phyloP scores from a whole-genome alignment of 2,888 invertebrate genomes.

The Atherix ibis region DNA sequence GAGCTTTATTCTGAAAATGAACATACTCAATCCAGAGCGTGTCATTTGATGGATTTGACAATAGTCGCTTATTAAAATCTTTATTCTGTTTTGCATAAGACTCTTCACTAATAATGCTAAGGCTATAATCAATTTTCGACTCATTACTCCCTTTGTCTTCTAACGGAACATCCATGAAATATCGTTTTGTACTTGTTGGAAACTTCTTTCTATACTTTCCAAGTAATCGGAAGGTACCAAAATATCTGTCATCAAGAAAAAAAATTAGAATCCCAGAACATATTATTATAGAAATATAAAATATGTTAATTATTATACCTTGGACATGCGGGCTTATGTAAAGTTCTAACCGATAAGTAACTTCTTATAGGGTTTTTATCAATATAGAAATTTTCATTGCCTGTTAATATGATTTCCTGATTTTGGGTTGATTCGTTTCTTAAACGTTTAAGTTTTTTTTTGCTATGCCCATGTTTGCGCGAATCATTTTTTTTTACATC shows the following conservation, averaged over 20 bases:
- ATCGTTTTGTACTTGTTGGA: slow-evolving; percentile 10
- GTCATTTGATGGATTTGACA: slow-evolving; percentile 37
- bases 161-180: slow-evolving; percentile 13
- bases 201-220: neutral
- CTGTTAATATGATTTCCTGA: slow-evolving; percentile 19
- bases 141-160: slow-evolving; percentile 20
- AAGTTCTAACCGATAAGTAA: slow-evolving; percentile 42
- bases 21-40: slow-evolving; percentile 44
- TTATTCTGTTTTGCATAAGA: slow-evolving; percentile 36
- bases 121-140: slow-evolving; percentile 16
- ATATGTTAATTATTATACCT: too few relatives aligned
- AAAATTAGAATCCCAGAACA: too few relatives aligned
- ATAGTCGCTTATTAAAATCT: slow-evolving; percentile 36
- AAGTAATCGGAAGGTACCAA: neutral
- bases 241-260: slow-evolving; percentile 11
- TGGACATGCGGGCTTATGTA: slow-evolving; percentile 48
- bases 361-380: slow-evolving; percentile 41
- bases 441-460: slow-evolving; percentile 6
- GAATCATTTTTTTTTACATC: slow-evolving; percentile 2
- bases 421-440: neutral
- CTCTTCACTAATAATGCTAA: slow-evolving; percentile 24
- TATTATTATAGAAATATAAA: too few relatives aligned
- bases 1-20: slow-evolving; percentile 36
- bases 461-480: neutral
- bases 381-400: slow-evolving; percentile 38